phyloP scores from a whole-genome alignment of 2,113 vertebrate genomes.

The Varanus salvator region DNA sequence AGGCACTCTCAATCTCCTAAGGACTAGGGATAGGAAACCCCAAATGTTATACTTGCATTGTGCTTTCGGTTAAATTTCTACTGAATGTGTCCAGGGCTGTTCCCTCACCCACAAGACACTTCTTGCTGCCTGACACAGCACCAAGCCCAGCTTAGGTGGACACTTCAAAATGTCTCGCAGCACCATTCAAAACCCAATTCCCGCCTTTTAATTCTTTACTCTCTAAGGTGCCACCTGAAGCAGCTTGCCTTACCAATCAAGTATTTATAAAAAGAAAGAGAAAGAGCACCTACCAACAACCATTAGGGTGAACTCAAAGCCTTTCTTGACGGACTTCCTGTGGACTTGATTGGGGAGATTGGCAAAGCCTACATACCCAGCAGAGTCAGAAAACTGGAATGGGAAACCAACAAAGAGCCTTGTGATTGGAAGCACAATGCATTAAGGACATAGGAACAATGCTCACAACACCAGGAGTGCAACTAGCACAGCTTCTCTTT shows the following conservation, averaged over 20 bases:
- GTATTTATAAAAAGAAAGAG: background rate
- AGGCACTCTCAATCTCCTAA: no score
- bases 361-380: slow-evolving; percentile 86
- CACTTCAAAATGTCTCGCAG: background rate
- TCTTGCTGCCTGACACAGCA: background rate
- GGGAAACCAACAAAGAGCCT: slow-evolving; percentile 20
- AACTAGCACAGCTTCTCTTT: no score
- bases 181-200: background rate
- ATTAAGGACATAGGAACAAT: background rate
- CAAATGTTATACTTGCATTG: background rate
- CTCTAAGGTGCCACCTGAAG: background rate
- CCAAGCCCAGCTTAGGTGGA: background rate
- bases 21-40: no score
- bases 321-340: slow-evolving; percentile 92
- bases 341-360: slow-evolving; percentile 92
- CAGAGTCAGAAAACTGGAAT: slow-evolving; percentile 83
- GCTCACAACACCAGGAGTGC: no score
- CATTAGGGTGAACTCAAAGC: slow-evolving; percentile 90
- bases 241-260: background rate
- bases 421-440: slow-evolving; percentile 5
- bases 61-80: background rate
- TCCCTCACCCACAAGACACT: background rate
- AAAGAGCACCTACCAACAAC: slow-evolving; percentile 82
- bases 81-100: background rate
- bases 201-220: background rate